Base-by-base conservation (phyloP, 1,140 invertebrate species). In the Drosophila ficusphila region DNA sequence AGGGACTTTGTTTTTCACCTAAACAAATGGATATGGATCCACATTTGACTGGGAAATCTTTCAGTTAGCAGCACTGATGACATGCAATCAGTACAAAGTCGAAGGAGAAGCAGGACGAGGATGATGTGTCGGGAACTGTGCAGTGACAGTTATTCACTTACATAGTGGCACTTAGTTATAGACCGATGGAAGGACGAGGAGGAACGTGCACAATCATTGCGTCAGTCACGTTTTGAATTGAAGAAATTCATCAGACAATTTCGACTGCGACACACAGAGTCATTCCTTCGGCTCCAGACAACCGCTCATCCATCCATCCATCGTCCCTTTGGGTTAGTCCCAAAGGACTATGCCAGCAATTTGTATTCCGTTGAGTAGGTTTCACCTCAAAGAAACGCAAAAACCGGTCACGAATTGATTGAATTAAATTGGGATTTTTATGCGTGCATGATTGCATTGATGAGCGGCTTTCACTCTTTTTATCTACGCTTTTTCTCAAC, bases 141-240 rank as follows among this genome's bases (percentile, higher is more conserved):
- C 69, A 67, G 51, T 74, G 74, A 70, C 82, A 76, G 58, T 73
- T 76, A 86, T 86, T 81, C 82, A 88, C 82, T 88, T 86, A 88
- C 51, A 88, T 88, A 81, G 76, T 81, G 81, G 44, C 82, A 86
- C 82, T 88, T 86, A 82, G 82, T 86, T 82, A 81, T 77, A 60
- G 78, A 71, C 61, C 38, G 49, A 52, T 64, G 44, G 53, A 12
- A 56, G 70, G 36, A 67, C 18, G 62, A 48, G 62, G 23, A 44
- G 36, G 58, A 73, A 83, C 82, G 76, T 88, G 81, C 74, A 76
- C 81, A 86, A 86, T 88, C 82, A 88, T 88, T 82, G 77, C 83
- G 70, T 75, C 77, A 88, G 83, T 88, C 82, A 88, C 82, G 82
- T 88, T 88, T 82, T 75, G 77, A 82, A 88, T 88, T 86, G 82